These are phyloP conservation scores for Drosophila pseudoobscura DNA, from an alignment of 1,140 invertebrate species.

Conservation along the genomic window DNA sequence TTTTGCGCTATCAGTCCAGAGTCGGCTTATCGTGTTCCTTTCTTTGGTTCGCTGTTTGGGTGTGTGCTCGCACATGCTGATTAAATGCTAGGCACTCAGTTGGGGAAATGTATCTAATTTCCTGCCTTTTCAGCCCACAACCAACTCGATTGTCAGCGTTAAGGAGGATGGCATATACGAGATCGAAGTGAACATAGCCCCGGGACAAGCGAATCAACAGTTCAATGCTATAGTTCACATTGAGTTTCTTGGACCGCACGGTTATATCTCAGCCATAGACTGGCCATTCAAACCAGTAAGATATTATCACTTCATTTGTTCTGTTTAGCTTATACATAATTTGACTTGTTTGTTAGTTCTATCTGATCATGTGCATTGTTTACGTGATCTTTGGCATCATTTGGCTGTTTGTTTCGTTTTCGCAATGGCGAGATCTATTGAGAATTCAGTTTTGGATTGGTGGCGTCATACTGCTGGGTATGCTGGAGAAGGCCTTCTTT, in stretches of 20 bases:
- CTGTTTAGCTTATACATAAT: conserved; percentile 13
- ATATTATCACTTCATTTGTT: not conserved
- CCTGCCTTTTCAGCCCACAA: conserved; percentile 52
- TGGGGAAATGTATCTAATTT: not conserved
- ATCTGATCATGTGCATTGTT: conserved; percentile 94
- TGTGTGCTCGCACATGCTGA: not conserved
- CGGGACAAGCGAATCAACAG: conserved; percentile 34
- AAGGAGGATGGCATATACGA: conserved; percentile 85
- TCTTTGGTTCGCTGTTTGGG: not conserved
- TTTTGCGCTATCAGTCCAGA: not conserved
- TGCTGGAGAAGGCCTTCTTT: conserved; percentile 94
- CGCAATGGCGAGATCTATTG: conserved; percentile 95
- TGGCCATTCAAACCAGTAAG: conserved; percentile 88
- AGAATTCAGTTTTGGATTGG: conserved; percentile 98
- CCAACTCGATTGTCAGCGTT: conserved; percentile 83
- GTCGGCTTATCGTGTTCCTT: not conserved
- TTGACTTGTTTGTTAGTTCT: conserved; percentile 87
- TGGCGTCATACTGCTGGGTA: conserved; percentile 93
- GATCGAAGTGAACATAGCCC: conserved; percentile 82
- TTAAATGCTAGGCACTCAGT: not conserved
- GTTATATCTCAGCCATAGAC: conserved; percentile 90
- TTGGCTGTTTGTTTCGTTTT: conserved; percentile 93
- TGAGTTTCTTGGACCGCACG: conserved; percentile 87
- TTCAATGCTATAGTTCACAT: conserved; percentile 86
- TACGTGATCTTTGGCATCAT: conserved; percentile 92